Percentiles rank a stretch among this genome's conserved stretches.
These are phyloP conservation scores for Gopherus flavomarginatus DNA, from an alignment of 2,113 vertebrate genomes.

Conservation along the genomic window DNA sequence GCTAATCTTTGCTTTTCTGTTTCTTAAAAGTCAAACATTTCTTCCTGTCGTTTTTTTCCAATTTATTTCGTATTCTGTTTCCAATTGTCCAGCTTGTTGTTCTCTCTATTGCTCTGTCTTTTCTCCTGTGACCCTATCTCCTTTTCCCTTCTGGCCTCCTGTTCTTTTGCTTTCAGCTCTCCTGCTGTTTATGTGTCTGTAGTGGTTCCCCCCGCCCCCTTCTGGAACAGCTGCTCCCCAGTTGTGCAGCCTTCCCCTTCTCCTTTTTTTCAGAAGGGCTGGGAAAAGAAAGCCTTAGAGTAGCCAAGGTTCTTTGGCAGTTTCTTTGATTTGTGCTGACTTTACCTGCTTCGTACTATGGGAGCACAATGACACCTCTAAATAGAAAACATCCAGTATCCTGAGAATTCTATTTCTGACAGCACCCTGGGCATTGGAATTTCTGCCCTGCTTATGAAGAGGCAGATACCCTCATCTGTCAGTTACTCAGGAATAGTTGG, in stretches of 20 bases:
- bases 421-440: neutral
- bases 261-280: neutral
- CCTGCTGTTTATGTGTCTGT: neutral
- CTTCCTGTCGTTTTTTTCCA: neutral
- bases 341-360: neutral
- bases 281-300: neutral
- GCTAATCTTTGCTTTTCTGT: conserved; percentile 14
- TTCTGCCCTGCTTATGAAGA: neutral
- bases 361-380: rapidly evolving
- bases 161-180: neutral
- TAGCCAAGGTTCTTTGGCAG: neutral
- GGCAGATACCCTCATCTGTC: neutral
- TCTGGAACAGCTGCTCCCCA: neutral
- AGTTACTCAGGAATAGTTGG: neutral
- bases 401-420: neutral
- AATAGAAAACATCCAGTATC: neutral
- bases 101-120: neutral
- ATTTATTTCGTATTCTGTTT: neutral
- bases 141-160: neutral
- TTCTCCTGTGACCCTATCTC: neutral
- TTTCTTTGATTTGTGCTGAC: neutral
- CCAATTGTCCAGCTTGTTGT: neutral
- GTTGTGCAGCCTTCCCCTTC: neutral
- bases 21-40: conserved; percentile 20
- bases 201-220: neutral